Conservation (phyloP, 1,140 invertebrate species). For the Harlomillsia oculata region DNA sequence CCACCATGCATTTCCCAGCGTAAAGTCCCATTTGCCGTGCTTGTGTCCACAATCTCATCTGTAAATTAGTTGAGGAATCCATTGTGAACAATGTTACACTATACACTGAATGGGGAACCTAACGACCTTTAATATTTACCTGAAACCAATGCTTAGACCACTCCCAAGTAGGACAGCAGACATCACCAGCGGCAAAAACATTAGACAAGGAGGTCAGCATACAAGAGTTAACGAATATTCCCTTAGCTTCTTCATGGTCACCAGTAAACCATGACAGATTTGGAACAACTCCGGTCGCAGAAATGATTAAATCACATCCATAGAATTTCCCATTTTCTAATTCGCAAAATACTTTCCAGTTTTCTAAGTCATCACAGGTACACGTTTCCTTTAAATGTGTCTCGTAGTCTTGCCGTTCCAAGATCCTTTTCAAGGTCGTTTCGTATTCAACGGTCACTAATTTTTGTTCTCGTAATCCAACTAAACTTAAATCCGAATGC, state of each 20-base stretch:
- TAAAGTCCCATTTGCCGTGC: constrained; percentile 93
- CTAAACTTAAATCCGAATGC: constrained; percentile 61
- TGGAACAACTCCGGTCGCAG: constrained; percentile 85
- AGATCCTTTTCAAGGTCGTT: constrained; percentile 33
- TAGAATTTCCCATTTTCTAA: constrained; percentile 64
- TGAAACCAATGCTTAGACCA: constrained; percentile 71
- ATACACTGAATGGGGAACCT: too few species aligned
- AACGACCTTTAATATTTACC: too few species aligned
- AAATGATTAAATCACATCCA: constrained; percentile 85
- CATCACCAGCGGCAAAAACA: constrained; percentile 91
- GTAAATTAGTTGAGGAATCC: too few species aligned
- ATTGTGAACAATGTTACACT: too few species aligned
- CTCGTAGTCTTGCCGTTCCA: constrained; percentile 8
- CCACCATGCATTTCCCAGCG: constrained; percentile 81
- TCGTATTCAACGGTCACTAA: constrained; percentile 53
- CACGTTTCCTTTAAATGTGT: not conserved
- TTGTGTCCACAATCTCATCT: constrained; percentile 96
- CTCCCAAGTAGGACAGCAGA: constrained; percentile 71
- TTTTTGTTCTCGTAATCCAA: constrained; percentile 43
- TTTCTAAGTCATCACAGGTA: constrained; percentile 35
- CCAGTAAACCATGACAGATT: constrained; percentile 48
- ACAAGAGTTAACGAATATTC: constrained; percentile 70
- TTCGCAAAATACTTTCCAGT: constrained; percentile 61
- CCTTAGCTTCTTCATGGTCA: constrained; percentile 54
- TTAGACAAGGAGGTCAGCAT: constrained; percentile 69